phyloP scores from a whole-genome alignment of 2,113 vertebrate species.

The Cichladusa arquata region DNA sequence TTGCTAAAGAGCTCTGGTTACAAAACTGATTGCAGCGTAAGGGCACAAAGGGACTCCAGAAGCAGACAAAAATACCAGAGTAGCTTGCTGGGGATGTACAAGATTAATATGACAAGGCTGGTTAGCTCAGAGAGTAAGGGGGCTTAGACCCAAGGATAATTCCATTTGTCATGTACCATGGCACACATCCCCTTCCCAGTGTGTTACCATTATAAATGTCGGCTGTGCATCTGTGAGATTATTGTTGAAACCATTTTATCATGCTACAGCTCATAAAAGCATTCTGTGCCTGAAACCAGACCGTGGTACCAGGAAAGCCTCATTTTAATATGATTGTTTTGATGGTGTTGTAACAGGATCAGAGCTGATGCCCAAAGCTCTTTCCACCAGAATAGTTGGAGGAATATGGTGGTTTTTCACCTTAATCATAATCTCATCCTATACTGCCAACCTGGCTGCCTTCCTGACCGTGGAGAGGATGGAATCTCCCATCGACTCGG shows the following conservation, averaged over 20 bases:
- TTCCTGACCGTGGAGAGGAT: constrained; percentile 97
- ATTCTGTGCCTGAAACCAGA: constrained; percentile 19
- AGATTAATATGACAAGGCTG: background rate
- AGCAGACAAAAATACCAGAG: background rate
- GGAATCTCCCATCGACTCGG: constrained; percentile 97
- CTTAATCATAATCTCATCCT: constrained; percentile 97
- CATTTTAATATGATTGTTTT: constrained; percentile 62
- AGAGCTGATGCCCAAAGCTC: constrained; percentile 97
- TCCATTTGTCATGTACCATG: constrained; percentile 45
- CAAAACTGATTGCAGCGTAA: background rate
- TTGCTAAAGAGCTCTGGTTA: background rate
- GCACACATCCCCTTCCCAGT: constrained; percentile 43
- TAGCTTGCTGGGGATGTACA: background rate
- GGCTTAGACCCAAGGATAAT: constrained; percentile 35
- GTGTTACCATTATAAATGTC: constrained; percentile 52
- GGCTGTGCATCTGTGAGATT: constrained; percentile 34
- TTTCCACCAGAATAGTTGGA: constrained; percentile 97
- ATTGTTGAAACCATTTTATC: constrained; percentile 39
- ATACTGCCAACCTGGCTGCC: constrained; percentile 97
- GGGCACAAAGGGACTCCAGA: background rate
- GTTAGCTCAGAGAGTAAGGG: constrained; percentile 14
- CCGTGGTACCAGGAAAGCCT: background rate
- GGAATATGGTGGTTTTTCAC: constrained; percentile 99
- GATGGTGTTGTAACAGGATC: constrained; percentile 83
- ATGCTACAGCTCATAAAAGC: constrained; percentile 26